Evolutionary conservation across 2,797 vertebrate genomes (phyloP).

Genomic region (Gephyroberyx darwinii): DNA sequence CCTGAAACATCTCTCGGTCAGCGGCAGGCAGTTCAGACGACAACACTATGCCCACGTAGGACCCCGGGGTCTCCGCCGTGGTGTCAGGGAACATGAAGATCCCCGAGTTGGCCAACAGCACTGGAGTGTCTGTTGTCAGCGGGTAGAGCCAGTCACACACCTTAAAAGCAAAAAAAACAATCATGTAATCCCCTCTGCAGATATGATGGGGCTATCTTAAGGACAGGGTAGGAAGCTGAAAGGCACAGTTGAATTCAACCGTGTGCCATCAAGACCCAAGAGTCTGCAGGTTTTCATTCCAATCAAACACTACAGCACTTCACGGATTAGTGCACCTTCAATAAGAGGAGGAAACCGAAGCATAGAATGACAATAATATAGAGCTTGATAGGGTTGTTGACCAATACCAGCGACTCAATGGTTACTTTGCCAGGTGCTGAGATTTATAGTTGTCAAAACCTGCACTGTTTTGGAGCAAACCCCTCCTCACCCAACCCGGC

Average conservation of each 20-base stretch:
- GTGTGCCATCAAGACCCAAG: neutral
- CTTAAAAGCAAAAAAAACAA: constrained; percentile 73
- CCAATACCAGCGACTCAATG: too few relatives aligned
- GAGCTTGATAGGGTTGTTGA: too few relatives aligned
- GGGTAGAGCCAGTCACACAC: constrained; percentile 94
- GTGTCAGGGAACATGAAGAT: constrained; percentile 96
- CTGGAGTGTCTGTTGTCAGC: constrained; percentile 87
- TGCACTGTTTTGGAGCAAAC: too few relatives aligned
- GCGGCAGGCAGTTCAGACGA: constrained; percentile 89
- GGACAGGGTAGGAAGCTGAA: neutral
- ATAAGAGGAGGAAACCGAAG: too few relatives aligned
- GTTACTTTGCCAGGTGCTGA: too few relatives aligned
- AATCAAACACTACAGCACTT: neutral
- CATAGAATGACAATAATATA: too few relatives aligned
- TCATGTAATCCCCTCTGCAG: neutral
- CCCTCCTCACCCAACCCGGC: too few relatives aligned
- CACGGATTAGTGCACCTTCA: too few relatives aligned
- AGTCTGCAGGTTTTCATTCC: neutral
- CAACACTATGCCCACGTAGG: constrained; percentile 91
- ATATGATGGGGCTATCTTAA: neutral
- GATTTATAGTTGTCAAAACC: too few relatives aligned
- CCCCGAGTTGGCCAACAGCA: constrained; percentile 89
- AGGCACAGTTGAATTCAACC: neutral
- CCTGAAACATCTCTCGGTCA: constrained; percentile 86
- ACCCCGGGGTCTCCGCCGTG: constrained; percentile 84